A percentile compares a stretch with the other conserved stretches of the same genome.
These are phyloP conservation scores for Mantis religiosa DNA, from an alignment of 2,888 invertebrate genomes.

Conservation along the genomic window DNA sequence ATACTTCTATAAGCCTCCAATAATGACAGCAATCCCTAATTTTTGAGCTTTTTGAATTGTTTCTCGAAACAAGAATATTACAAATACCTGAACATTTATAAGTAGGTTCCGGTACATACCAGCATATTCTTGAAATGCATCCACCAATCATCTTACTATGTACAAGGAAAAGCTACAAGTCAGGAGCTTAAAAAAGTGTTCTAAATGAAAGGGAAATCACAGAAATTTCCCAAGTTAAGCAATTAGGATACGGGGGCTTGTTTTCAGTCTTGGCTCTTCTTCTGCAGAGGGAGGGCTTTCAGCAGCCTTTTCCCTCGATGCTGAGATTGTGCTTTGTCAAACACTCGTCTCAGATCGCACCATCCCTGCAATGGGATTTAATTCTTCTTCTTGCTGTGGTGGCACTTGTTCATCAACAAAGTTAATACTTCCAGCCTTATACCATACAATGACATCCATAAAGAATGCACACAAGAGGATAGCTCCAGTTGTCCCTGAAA, in stretches of 20 bases:
- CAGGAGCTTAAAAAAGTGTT: background rate
- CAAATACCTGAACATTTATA: background rate
- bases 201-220: background rate
- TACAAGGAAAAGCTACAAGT: background rate
- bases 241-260: background rate
- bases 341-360: constrained; percentile 38
- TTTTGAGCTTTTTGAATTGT: background rate
- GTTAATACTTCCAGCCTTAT: constrained; percentile 77
- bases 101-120: background rate
- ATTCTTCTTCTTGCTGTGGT: constrained; percentile 45
- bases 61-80: background rate
- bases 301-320: background rate
- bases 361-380: constrained; percentile 46
- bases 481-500: constrained; percentile 76
- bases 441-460: constrained; percentile 85
- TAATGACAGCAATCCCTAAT: background rate
- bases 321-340: constrained; percentile 27
- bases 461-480: constrained; percentile 83
- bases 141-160: background rate
- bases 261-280: background rate
- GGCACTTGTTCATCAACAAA: constrained; percentile 57
- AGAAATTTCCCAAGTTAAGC: background rate
- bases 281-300: background rate
- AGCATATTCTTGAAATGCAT: background rate
- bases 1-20: background rate